Evolutionary conservation across 2,888 invertebrate genomes (phyloP).

Genomic region (Mythimna loreyi): DNA sequence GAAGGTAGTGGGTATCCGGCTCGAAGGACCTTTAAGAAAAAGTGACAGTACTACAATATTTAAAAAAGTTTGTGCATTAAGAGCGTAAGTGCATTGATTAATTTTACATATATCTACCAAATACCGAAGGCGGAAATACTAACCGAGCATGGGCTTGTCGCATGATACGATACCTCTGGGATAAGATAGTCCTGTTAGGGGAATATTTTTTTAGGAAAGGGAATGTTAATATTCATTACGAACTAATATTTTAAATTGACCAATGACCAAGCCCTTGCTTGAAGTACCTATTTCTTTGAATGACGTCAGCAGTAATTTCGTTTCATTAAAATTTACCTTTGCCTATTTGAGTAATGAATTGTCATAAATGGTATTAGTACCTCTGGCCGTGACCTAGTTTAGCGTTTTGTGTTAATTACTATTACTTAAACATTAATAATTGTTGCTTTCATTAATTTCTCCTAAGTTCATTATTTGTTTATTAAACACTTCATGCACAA

Average conservation of each 20-base stretch:
- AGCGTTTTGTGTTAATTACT: constrained; percentile 21
- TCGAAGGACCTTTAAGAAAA: neutral
- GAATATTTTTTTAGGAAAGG: constrained; percentile 17
- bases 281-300: constrained; percentile 32
- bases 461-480: too few species aligned
- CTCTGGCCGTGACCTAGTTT: constrained; percentile 18
- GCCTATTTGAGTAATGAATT: constrained; percentile 35
- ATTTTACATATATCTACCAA: too few species aligned
- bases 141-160: neutral
- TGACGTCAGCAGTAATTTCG: constrained; percentile 46
- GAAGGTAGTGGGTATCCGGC: neutral
- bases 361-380: constrained; percentile 25
- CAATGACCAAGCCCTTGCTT: constrained; percentile 28
- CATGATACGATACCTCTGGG: constrained; percentile 16
- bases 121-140: neutral
- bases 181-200: constrained; percentile 2
- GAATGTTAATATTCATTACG: constrained; percentile 24
- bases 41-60: neutral
- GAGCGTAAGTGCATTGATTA: too few species aligned
- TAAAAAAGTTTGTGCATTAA: too few species aligned
- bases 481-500: too few species aligned
- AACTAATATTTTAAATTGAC: constrained; percentile 41
- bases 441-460: neutral
- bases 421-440: neutral
- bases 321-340: constrained; percentile 42